Conservation (phyloP, 2,113 vertebrate species). For the Panurus biarmicus region DNA sequence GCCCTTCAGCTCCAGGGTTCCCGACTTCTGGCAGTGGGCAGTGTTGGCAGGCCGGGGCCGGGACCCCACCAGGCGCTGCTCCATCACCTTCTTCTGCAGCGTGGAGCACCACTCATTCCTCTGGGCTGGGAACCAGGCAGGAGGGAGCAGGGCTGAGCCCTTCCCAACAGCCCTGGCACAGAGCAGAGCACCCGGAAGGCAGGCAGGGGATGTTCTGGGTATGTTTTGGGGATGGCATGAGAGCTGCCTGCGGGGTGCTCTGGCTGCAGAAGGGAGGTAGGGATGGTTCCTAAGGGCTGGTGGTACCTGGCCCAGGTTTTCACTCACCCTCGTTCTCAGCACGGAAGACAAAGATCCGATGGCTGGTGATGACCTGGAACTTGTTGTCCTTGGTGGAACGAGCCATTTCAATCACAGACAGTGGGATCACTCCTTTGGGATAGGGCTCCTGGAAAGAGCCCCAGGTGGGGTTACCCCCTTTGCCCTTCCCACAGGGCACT, state of each 20-base stretch:
- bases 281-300: neutral
- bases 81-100: conserved; percentile 83
- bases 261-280: neutral
- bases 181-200: neutral
- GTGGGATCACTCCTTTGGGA: conserved; percentile 90
- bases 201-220: neutral
- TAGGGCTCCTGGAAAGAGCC: conserved; percentile 81
- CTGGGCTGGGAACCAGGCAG: conserved; percentile 69
- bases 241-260: fast-evolving
- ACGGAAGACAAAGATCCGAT: conserved; percentile 89
- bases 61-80: conserved; percentile 73
- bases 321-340: conserved; percentile 86
- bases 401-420: conserved; percentile 88
- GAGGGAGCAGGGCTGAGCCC: neutral
- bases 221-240: neutral
- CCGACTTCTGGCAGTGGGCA: conserved; percentile 78
- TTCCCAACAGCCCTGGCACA: neutral
- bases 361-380: conserved; percentile 91
- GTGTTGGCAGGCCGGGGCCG: conserved; percentile 70
- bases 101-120: conserved; percentile 83
- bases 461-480: neutral
- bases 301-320: neutral
- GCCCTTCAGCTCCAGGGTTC: conserved; percentile 87
- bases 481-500: neutral
- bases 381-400: conserved; percentile 91